Conservation (phyloP, 2,888 invertebrate genomes). For the Agriopis leucophaearia region DNA sequence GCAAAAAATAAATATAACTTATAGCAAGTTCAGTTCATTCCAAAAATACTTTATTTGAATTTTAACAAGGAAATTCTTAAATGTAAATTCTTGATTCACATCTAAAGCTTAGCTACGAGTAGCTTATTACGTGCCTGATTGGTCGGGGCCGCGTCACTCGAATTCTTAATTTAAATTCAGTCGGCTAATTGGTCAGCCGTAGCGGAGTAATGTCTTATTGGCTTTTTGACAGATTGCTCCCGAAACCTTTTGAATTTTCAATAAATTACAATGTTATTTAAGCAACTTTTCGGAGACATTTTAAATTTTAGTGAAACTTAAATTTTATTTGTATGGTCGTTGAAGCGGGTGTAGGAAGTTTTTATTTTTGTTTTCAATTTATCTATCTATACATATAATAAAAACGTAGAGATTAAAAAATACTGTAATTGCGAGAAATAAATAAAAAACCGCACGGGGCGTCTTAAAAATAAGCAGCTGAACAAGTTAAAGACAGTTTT, state of each 20-base stretch:
- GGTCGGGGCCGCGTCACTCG: slow-evolving; percentile 49
- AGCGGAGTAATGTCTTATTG: slow-evolving; percentile 52
- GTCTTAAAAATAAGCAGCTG: too few relatives aligned
- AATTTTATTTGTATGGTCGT: neutral
- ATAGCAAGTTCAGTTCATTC: slow-evolving; percentile 5
- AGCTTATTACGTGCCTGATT: slow-evolving; percentile 59
- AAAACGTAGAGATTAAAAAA: too few relatives aligned
- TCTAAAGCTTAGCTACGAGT: slow-evolving; percentile 50
- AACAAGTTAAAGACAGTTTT: too few relatives aligned
- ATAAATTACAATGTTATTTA: slow-evolving; percentile 12
- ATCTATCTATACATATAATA: too few relatives aligned
- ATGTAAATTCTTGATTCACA: slow-evolving; percentile 48
- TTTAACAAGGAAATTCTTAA: slow-evolving; percentile 35
- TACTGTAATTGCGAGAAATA: too few relatives aligned
- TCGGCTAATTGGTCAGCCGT: slow-evolving; percentile 57
- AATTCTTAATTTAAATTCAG: slow-evolving; percentile 62
- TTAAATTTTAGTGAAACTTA: neutral
- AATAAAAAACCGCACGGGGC: too few relatives aligned
- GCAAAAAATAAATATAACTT: neutral
- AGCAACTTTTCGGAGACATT: neutral
- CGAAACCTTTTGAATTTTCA: slow-evolving; percentile 26
- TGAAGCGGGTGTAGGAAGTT: neutral
- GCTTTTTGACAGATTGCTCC: slow-evolving; percentile 56
- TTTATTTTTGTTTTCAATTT: neutral
- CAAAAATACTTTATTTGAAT: slow-evolving; percentile 22